Base-by-base conservation (phyloP, 2,888 invertebrate species). In the Drosophila dives region DNA sequence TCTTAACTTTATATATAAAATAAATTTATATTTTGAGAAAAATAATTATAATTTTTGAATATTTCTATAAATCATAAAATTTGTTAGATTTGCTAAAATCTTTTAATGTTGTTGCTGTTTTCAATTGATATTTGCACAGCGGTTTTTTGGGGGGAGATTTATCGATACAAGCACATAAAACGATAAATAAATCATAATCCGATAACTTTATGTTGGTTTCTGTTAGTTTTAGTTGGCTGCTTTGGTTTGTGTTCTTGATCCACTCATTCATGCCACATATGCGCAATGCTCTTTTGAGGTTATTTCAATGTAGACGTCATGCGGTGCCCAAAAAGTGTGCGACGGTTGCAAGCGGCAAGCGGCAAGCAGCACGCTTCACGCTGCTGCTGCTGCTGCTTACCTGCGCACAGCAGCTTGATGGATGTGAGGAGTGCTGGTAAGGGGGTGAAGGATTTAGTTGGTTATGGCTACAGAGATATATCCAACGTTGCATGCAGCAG, bases 401-500 rank as follows among this genome's bases (percentile, higher is more conserved):
- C 60, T 60, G 33, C 17, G 40, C n/a, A 45, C 3, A 8, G 45
- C 15, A 45, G 45, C 15, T 23, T 45, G 15, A 23, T 45, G 45
- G 23, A 15, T 36, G 6, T 2, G 3, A 36, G 15, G 7, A 15
- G 6, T 15, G 29, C 17, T 42, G 17, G 33, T 12, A 1, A 15
- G 8, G 15, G 12, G 40, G 15, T 2, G 17, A 17, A 15, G 58
- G 20, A 23, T 49, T 49, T 49, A 17, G 45, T 68, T 67, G 67
- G 66, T 64, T 66, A 64, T 70, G 70, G 66, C 59, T 64, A 64
- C 64, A 53, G 49, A 56, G 75, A 67, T 75, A 67, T 75, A 72
- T 75, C 59, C 63, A 68, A 67, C 70, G 67, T 68, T 78, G 78
- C 11, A 81, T 60, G 73, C 60, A 64, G 56, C 49, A 53, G 42